Conservation (phyloP, 2,797 vertebrate species). For the Lepidocolaptes lacrymiger region DNA sequence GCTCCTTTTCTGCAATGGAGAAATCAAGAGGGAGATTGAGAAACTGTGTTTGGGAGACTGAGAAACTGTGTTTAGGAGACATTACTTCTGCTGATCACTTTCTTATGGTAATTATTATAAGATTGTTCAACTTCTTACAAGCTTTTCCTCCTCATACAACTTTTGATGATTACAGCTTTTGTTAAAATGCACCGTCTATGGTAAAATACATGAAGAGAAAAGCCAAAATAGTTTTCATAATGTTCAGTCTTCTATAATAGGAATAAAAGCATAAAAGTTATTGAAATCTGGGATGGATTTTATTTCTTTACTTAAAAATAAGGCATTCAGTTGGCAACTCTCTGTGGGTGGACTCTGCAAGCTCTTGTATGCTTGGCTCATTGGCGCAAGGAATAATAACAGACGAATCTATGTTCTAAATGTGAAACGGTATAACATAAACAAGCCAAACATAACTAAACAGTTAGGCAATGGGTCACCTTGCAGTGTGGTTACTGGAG, state of each 20-base stretch:
- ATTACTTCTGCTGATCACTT: neutral
- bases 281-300: neutral
- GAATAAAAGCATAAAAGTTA: neutral
- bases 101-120: neutral
- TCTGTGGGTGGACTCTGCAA: neutral
- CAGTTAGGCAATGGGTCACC: neutral
- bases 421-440: neutral
- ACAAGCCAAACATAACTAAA: neutral
- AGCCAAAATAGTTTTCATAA: neutral
- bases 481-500: neutral
- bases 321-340: neutral
- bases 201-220: neutral
- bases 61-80: neutral
- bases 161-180: neutral
- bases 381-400: neutral
- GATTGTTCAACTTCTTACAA: neutral
- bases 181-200: neutral
- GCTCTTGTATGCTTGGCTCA: neutral
- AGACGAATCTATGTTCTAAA: neutral
- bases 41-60: too few relatives aligned
- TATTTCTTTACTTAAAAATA: neutral
- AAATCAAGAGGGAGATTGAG: neutral
- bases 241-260: neutral
- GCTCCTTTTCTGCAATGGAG: neutral
- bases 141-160: neutral